Conservation (phyloP, 2,113 vertebrate species). For the Cyphomyrus plagiostoma region DNA sequence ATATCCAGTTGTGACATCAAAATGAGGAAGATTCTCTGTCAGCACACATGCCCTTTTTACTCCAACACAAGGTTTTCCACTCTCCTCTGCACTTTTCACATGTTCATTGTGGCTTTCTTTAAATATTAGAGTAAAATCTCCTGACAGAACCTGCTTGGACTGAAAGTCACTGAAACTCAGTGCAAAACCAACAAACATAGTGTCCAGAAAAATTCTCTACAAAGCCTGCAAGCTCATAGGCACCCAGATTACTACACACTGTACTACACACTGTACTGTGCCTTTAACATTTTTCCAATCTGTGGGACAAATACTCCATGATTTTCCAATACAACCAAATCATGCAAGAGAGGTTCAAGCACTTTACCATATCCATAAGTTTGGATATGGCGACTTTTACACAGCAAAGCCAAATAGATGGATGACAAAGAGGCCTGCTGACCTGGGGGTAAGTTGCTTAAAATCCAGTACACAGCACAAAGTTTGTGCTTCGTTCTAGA, state of each 20-base stretch:
- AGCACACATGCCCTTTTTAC: constrained; percentile 17
- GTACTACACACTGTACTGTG: background rate
- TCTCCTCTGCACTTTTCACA: background rate
- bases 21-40: background rate
- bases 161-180: background rate
- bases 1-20: background rate
- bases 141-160: background rate
- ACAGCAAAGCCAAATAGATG: background rate
- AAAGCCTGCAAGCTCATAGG: constrained; percentile 6
- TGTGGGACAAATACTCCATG: background rate
- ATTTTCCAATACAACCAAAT: background rate
- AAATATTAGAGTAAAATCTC: background rate
- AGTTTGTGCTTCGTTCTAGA: background rate
- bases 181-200: background rate
- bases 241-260: constrained; percentile 14
- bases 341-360: constrained; percentile 13
- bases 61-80: constrained; percentile 4
- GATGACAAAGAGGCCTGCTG: background rate
- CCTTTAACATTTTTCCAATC: constrained; percentile 4
- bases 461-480: background rate
- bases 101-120: background rate
- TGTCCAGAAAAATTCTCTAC: constrained; percentile 14
- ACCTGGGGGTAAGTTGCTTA: background rate
- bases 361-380: background rate
- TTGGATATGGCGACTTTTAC: constrained; percentile 8